Conservation (phyloP, 2,888 invertebrate species). For the Melanargia galathea region DNA sequence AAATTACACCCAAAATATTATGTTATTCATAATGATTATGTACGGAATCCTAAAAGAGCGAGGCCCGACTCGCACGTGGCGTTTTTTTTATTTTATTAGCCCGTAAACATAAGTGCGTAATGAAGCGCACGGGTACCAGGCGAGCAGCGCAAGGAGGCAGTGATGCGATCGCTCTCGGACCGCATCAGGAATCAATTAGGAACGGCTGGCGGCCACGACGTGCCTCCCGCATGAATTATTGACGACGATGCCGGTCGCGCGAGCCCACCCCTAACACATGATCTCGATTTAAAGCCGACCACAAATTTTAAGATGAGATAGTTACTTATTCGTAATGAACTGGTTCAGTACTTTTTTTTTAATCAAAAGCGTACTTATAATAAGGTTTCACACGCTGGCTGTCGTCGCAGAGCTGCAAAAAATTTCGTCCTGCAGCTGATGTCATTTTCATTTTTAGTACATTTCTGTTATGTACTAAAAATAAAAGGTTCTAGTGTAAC, state of each 20-base stretch:
- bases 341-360: too few relatives aligned
- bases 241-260: slow-evolving; percentile 64
- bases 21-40: too few relatives aligned
- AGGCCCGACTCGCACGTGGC: too few relatives aligned
- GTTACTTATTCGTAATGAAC: neutral
- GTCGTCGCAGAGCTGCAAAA: too few relatives aligned
- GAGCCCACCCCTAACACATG: slow-evolving; percentile 51
- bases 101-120: slow-evolving; percentile 61
- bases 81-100: neutral
- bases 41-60: too few relatives aligned
- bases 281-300: slow-evolving; percentile 53
- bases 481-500: too few relatives aligned
- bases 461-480: too few relatives aligned
- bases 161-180: slow-evolving; percentile 76
- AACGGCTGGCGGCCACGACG: slow-evolving; percentile 75
- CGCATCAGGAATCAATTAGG: slow-evolving; percentile 81
- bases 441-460: too few relatives aligned
- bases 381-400: too few relatives aligned
- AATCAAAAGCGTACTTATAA: too few relatives aligned
- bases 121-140: slow-evolving; percentile 72
- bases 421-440: too few relatives aligned
- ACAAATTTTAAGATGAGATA: slow-evolving; percentile 9
- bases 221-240: slow-evolving; percentile 80
- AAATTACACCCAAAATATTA: too few relatives aligned
- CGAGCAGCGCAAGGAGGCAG: slow-evolving; percentile 75